Base-by-base conservation (phyloP, 2,888 invertebrate species). In the Seladonia tumulorum region DNA sequence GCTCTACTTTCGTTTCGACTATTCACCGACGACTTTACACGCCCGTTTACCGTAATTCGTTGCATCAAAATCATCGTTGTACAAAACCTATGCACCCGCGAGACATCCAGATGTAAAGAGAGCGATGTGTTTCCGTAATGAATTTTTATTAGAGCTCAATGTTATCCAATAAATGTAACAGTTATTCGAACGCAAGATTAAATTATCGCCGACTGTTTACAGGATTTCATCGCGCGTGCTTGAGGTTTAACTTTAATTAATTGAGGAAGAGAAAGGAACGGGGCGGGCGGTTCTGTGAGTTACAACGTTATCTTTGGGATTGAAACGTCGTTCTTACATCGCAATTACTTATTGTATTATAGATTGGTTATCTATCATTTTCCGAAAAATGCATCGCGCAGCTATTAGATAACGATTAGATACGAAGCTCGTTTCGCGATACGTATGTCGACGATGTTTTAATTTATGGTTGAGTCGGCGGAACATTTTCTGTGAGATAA, bases 261-360 rank as follows among this genome's bases (percentile, higher is more conserved):
- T 63, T 29, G 66, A 49, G 66, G 76, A 45, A 79, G 72, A 79
- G 73, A 79, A 73, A 72, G 79, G 72, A 45, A 72, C 29, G 35
- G 10, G 18, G 18, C 12, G 16, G 47, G 0, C 22, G 22, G 71
- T 71, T 8, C 42, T 5, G 16, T 35, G 8, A 42, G n/a, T 81
- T 76, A 3, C n/a, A 39, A 73, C 42, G 29, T 7, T 49, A 49
- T 70, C 10, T 47, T 2, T 57, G 1, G 35, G 10, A 42, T 45
- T 5, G n/a, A 53, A 57, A 16, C 22, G 5, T 25, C 0, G 25
- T n/a, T 29, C 35, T 35, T 45, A n/a, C 16, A 39, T 12, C 39
- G 39, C 12, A 18, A 7, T 29, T 16, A 29, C 29, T 63, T 29
- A 29, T 16, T 57, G 5, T 63, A 49, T 18, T 35, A 0, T 8